phyloP scores from a whole-genome alignment of 64 coral and sea anemone genomes.

The Montipora capricornis region DNA sequence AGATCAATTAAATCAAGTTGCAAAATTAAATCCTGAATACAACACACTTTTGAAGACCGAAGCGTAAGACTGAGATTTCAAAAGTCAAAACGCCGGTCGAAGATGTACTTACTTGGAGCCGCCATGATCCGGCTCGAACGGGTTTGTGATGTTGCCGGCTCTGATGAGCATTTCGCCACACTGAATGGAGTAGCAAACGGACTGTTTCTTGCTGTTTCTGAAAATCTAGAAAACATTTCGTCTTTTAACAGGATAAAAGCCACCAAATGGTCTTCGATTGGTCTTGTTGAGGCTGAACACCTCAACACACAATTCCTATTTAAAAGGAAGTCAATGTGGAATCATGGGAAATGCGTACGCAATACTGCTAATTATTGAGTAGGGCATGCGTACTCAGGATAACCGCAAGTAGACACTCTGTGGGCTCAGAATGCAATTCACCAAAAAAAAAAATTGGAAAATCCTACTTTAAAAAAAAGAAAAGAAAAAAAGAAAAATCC shows the following conservation, averaged over 20 bases:
- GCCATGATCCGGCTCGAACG: constrained; percentile 68
- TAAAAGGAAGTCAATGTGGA: constrained; percentile 42
- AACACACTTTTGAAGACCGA: not conserved
- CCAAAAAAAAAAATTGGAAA: too few relatives aligned
- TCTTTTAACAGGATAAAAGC: not conserved
- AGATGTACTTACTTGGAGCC: not conserved
- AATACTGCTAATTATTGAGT: constrained; percentile 51
- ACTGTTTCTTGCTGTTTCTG: constrained; percentile 87
- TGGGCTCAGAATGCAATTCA: not conserved
- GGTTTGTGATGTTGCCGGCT: not conserved
- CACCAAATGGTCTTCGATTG: not conserved
- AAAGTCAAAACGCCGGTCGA: constrained; percentile 16
- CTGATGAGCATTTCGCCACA: constrained; percentile 79
- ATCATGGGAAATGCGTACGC: constrained; percentile 70
- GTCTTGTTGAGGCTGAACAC: constrained; percentile 6
- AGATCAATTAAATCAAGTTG: not conserved
- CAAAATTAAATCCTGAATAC: not conserved
- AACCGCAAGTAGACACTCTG: not conserved
- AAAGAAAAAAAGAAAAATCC: too few relatives aligned
- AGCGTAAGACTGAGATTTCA: not conserved
- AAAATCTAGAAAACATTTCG: constrained; percentile 93
- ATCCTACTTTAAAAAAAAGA: too few relatives aligned
- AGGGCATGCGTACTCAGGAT: not conserved
- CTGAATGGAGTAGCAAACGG: constrained; percentile 78
- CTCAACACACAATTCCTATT: constrained; percentile 14